Base-by-base conservation (phyloP, 2,797 vertebrate species). In the Uromys caudimaculatus region DNA sequence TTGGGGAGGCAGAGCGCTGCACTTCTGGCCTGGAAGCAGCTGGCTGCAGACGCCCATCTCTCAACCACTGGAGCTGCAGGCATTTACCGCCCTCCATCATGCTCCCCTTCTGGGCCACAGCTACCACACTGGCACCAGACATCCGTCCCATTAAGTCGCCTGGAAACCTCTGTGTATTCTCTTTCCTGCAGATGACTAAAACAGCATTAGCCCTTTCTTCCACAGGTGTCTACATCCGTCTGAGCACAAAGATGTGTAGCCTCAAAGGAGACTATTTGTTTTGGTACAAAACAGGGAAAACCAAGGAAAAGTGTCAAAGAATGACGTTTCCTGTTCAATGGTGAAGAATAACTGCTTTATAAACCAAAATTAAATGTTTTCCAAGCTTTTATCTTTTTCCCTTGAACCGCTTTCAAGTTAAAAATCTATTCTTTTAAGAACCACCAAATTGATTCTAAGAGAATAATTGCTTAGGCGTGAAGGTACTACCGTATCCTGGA, bases 381-480 rank as follows among this genome's bases (percentile, higher is more conserved):
- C 86, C 95, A 96, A 97, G 96, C 83, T 97, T 98, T 98, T 95
- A 97, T 98, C 71, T 64, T 95, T 97, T 98, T 97, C 82, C 88
- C 77, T 96, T 98, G 97, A 97, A 96, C 71, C 79, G 62, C 95
- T 96, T 93, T 97, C 96, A 97, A 97, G 90, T 97, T 92, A 83
- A 96, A 86, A 90, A 92, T 89, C 81, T 98, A 96, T 97, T 90
- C 64, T 91, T 90, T 94, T 97, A 97, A 98, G 98, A 98, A 97
- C 96, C 97, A 98, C 50, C 83, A 98, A 98, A 98, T 97, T 98
- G 98, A 98, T 98, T 98, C 97, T 98, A 98, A 98, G 93, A 98
- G 96, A 98, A 97, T 98, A 98, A 99, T 98, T 99, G 98, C 95
- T 95, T 98, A 98, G 97, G 98, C 56, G 0, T 98, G 98, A 98